Conservation (phyloP, 2,888 invertebrate genomes). For the Stictocephala bisonia region DNA sequence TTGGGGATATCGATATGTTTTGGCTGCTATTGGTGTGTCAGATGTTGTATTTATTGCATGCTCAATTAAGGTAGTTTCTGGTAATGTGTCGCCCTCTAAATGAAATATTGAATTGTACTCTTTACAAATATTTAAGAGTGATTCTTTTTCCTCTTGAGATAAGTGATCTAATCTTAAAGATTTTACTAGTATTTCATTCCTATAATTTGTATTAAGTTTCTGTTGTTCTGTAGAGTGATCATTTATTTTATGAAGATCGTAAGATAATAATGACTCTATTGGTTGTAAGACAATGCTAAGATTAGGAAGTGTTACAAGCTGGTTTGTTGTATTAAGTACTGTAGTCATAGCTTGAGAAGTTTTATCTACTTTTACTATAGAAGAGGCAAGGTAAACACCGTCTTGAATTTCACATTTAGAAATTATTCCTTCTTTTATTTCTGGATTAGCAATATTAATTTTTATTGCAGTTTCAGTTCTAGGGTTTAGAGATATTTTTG, state of each 20-base stretch:
- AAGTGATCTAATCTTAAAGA: constrained; percentile 50
- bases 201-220: background rate
- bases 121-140: constrained; percentile 51
- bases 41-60: constrained; percentile 59
- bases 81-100: constrained; percentile 52
- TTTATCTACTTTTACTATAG: background rate
- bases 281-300: no score
- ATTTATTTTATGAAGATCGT: background rate
- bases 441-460: no score
- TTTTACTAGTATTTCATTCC: background rate
- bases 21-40: constrained; percentile 57
- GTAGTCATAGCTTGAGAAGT: background rate
- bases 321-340: background rate
- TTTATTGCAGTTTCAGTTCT: no score
- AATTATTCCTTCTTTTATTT: background rate
- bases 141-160: constrained; percentile 56
- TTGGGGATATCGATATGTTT: constrained; percentile 59
- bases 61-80: constrained; percentile 58
- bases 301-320: no score
- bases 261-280: no score
- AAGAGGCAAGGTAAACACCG: background rate
- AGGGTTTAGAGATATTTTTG: no score
- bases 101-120: constrained; percentile 50
- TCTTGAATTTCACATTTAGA: background rate
- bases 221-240: background rate